These are phyloP conservation scores for Sebastes nivosus DNA, from an alignment of 2,797 vertebrate species.

Conservation along the genomic window DNA sequence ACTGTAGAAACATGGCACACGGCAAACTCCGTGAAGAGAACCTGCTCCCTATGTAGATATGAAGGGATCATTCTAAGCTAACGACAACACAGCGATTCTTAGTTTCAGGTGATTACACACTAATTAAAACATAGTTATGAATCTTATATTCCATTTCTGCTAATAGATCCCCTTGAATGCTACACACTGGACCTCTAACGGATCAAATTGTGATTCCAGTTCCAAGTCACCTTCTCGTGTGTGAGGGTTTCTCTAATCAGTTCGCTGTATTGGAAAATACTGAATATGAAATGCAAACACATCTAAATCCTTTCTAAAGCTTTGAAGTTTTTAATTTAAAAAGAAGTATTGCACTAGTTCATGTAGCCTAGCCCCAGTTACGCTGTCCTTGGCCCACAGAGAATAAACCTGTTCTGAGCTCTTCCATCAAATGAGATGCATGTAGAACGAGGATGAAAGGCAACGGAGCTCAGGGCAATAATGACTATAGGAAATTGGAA, in stretches of 20 bases:
- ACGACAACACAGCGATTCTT: background rate
- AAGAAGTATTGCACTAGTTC: background rate
- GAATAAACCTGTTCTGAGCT: slow-evolving; percentile 21
- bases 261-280: background rate
- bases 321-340: slow-evolving; percentile 5
- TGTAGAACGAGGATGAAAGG: background rate
- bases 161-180: background rate
- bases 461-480: background rate
- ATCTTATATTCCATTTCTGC: too few species aligned
- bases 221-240: too few species aligned
- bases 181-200: background rate
- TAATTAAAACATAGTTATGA: too few species aligned
- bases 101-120: background rate
- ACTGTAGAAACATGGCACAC: too few species aligned
- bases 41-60: too few species aligned
- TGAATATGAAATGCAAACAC: background rate
- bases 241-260: background rate
- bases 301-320: background rate
- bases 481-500: background rate
- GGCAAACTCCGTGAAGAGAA: too few species aligned
- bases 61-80: background rate
- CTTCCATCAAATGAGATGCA: background rate
- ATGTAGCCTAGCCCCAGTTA: background rate
- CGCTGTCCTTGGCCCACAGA: slow-evolving; percentile 10
- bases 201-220: too few species aligned